Evolutionary conservation across 1,140 invertebrate genomes (phyloP).

Genomic region (Heliconius himera): DNA sequence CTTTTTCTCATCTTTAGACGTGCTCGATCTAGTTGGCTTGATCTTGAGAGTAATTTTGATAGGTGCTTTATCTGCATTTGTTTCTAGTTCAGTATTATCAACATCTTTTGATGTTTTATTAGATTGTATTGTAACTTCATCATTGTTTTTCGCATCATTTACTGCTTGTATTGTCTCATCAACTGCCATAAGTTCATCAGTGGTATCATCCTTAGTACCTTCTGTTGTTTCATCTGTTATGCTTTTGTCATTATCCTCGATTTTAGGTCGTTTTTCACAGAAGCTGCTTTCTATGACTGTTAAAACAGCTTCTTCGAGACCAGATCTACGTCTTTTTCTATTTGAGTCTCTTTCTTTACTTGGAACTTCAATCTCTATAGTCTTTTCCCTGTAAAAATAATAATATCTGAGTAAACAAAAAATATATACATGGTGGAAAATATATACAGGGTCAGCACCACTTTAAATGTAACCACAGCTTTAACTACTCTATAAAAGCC

Average conservation of each 20-base stretch:
- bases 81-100: slow-evolving; percentile 17
- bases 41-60: slow-evolving; percentile 51
- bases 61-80: slow-evolving; percentile 34
- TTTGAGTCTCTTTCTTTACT: slow-evolving; percentile 41
- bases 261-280: slow-evolving; percentile 55
- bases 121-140: slow-evolving; percentile 14
- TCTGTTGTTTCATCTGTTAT: slow-evolving; percentile 28
- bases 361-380: slow-evolving; percentile 45
- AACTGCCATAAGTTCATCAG: slow-evolving; percentile 29
- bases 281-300: slow-evolving; percentile 53
- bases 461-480: too few species aligned
- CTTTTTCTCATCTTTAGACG: slow-evolving; percentile 44
- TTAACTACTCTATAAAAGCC: too few species aligned
- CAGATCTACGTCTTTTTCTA: slow-evolving; percentile 64
- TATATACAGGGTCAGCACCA: too few species aligned
- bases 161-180: background rate
- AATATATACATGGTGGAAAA: too few species aligned
- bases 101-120: slow-evolving; percentile 20
- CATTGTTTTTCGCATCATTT: background rate
- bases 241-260: slow-evolving; percentile 35
- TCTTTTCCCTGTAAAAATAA: slow-evolving; percentile 48
- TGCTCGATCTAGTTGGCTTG: slow-evolving; percentile 43
- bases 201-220: slow-evolving; percentile 1
- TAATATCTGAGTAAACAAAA: slow-evolving; percentile 18
- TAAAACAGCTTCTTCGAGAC: slow-evolving; percentile 64